phyloP scores from a whole-genome alignment of 2,888 invertebrate genomes.

The Seira sanloemensis region DNA sequence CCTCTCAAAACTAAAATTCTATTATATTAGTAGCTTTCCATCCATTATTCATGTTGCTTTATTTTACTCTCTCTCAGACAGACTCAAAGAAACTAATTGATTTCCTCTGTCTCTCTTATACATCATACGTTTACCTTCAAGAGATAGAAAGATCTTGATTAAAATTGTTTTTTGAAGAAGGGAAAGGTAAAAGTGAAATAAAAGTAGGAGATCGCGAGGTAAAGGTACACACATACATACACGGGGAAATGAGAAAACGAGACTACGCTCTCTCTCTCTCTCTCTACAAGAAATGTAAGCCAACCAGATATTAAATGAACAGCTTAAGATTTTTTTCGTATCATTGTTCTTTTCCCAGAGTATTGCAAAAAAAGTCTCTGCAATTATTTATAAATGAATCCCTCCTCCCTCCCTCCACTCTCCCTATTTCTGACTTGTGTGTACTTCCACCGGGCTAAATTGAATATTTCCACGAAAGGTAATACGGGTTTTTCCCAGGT shows the following conservation, averaged over 20 bases:
- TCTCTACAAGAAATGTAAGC: not conserved
- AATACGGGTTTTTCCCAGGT: not conserved
- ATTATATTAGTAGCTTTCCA: not conserved
- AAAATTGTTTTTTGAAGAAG: not conserved
- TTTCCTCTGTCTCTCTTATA: not conserved
- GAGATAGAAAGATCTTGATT: not conserved
- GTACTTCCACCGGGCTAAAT: too few relatives aligned
- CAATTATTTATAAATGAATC: constrained; percentile 4
- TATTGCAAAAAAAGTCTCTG: not conserved
- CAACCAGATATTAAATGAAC: not conserved
- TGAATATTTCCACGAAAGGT: not conserved
- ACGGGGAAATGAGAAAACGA: too few relatives aligned
- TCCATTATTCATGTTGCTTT: not conserved
- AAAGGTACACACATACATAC: too few relatives aligned
- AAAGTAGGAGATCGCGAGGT: not conserved
- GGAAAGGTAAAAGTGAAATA: not conserved
- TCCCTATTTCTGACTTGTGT: not conserved
- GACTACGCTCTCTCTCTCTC: too few relatives aligned
- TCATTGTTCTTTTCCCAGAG: not conserved
- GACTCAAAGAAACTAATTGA: not conserved
- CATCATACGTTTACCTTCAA: not conserved
- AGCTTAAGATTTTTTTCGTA: not conserved
- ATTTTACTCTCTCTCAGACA: not conserved
- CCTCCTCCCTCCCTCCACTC: not conserved
- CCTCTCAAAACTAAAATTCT: too few relatives aligned